Base-by-base conservation (phyloP, 2,797 vertebrate species). In the Hippoglossus hippoglossus region DNA sequence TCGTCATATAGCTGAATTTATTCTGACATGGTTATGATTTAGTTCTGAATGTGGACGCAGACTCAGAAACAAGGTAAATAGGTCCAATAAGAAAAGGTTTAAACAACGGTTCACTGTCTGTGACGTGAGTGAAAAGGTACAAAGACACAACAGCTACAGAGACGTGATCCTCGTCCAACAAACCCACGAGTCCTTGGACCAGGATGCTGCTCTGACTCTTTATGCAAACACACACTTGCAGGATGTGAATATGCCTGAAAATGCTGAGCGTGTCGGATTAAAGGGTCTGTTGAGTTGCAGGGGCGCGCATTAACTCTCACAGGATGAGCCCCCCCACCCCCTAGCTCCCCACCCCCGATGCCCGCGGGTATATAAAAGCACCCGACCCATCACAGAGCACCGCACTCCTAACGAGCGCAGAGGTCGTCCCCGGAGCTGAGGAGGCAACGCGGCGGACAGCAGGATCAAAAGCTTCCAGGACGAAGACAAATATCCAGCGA, bases 391-490 rank as follows among this genome's bases (percentile, higher is more conserved):
- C 80, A 81, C 78, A 64, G 31, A 50, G 16, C 24, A 1, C 57
- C 71, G 71, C 84, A 50, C 72, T 79, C 64, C 60, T 60, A 47
- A 65, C 77, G 21, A 39, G 55, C 9, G 44, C 56, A 79, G 83
- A 92, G 87, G 86, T 88, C 86, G 75, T 73, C 60, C 39, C 9
- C 67, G 58, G 64, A 81, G 82, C 80, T 70, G 83, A 83, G 54
- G 63, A 28, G 57, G 69, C 26, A 62, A 64, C 61, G 3, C 53
- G 1, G 54, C 22, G 63, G 80, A 87, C 89, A 71, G 86, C 78
- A 63, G 73, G 86, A 91, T 90, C 87, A 90, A 90, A 92, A 58
- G 79, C 73, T 50, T 59, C 82, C 15, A 5, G 25, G 80, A 57
- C 0, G 2, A 73, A 88, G 82, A 84, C 87, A 86, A 86, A 82